Percentiles rank a stretch among this genome's conserved stretches.
Evolutionary conservation across 2,888 invertebrate genomes (phyloP).

Genomic region (Baccha elongata): DNA sequence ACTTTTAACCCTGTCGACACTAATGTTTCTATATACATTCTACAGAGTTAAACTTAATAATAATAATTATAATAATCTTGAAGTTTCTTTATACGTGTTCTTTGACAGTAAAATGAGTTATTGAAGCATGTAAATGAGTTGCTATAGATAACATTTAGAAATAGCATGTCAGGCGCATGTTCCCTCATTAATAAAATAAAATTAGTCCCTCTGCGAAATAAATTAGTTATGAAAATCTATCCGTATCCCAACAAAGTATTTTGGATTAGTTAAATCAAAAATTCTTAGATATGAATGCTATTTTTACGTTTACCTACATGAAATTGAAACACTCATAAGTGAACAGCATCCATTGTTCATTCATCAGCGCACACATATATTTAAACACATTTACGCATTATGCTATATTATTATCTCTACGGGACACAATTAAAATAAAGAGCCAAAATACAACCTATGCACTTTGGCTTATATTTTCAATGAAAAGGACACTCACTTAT

Average conservation of each 20-base stretch:
- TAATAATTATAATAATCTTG: no score
- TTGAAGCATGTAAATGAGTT: no score
- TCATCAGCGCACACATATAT: constrained; percentile 31
- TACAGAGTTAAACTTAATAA: no score
- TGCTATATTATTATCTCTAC: constrained; percentile 69
- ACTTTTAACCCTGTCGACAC: no score
- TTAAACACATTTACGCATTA: constrained; percentile 43
- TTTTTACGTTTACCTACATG: constrained; percentile 46
- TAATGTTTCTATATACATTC: no score
- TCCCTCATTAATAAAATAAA: no score
- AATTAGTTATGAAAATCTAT: constrained; percentile 16
- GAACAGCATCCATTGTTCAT: constrained; percentile 54
- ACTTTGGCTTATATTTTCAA: constrained; percentile 39
- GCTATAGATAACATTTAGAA: no score
- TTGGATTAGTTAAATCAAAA: no score
- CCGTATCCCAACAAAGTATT: not conserved
- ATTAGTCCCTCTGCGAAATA: constrained; percentile 9
- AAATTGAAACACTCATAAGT: constrained; percentile 28
- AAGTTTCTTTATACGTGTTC: no score
- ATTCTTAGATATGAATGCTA: constrained; percentile 26
- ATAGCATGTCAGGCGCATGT: no score
- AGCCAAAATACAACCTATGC: constrained; percentile 41
- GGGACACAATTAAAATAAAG: constrained; percentile 34
- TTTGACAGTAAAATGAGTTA: no score
- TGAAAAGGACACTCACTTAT: constrained; percentile 52